A percentile compares a stretch with the other conserved stretches of the same genome.
Conservation (phyloP, 92 coral and sea anemone genomes). For the Epizoanthus ramosus region DNA sequence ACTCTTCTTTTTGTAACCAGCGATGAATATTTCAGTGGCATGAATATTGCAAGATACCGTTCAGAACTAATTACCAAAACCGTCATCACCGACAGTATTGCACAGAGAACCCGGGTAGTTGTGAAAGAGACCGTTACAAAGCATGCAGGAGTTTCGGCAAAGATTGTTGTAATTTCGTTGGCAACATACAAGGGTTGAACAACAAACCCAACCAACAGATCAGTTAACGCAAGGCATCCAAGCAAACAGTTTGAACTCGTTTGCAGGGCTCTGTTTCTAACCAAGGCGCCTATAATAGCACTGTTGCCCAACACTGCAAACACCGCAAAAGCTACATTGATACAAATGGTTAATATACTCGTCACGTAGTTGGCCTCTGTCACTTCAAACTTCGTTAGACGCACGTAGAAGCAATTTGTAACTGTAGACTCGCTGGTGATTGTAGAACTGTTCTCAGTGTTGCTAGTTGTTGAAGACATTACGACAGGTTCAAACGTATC, state of each 20-base stretch:
- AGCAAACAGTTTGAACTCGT: slow-evolving; percentile 39
- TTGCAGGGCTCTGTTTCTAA: slow-evolving; percentile 22
- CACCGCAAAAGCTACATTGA: slow-evolving; percentile 29
- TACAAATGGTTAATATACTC: slow-evolving; percentile 29
- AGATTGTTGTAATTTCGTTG: slow-evolving; percentile 36
- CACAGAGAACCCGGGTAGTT: slow-evolving; percentile 25
- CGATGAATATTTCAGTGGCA: slow-evolving; percentile 36
- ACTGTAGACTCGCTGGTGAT: no score
- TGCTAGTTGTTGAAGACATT: no score
- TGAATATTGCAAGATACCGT: slow-evolving; percentile 46
- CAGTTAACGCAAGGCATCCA: slow-evolving; percentile 45
- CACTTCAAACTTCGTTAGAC: slow-evolving; percentile 18
- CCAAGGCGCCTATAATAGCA: slow-evolving; percentile 26
- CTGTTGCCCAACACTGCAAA: slow-evolving; percentile 36
- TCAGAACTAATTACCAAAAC: slow-evolving; percentile 45
- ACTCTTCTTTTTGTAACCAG: slow-evolving; percentile 45
- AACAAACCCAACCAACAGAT: slow-evolving; percentile 29
- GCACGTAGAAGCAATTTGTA: slow-evolving; percentile 26
- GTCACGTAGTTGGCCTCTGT: slow-evolving; percentile 11
- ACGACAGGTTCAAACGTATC: no score
- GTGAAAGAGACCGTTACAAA: slow-evolving; percentile 37
- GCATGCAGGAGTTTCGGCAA: slow-evolving; percentile 18
- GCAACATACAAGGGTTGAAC: slow-evolving; percentile 53
- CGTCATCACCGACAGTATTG: slow-evolving; percentile 42
- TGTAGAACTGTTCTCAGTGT: no score